Conservation (phyloP, 2,888 invertebrate species). For the Phyllotreta cruciferae region DNA sequence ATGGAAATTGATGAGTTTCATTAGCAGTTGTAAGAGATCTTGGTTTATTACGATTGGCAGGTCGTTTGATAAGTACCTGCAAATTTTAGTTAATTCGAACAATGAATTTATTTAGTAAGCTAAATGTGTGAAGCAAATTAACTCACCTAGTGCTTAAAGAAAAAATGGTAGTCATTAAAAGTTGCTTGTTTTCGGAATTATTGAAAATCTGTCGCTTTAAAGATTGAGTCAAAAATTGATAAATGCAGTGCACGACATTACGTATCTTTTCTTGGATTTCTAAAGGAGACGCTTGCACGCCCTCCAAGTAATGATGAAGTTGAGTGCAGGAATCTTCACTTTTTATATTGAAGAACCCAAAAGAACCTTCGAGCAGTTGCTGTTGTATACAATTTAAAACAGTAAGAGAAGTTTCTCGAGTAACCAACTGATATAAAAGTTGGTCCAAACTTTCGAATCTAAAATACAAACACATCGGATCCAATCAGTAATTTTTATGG, state of each 20-base stretch:
- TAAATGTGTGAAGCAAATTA: neutral
- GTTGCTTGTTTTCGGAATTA: conserved; percentile 55
- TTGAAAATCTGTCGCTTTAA: conserved; percentile 53
- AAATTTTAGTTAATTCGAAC: neutral
- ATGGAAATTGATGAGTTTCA: conserved; percentile 50
- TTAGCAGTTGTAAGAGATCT: conserved; percentile 62
- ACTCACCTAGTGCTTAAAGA: conserved; percentile 62
- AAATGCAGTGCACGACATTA: conserved; percentile 64
- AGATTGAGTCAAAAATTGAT: conserved; percentile 60
- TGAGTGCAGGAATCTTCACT: conserved; percentile 58
- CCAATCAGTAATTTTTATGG: conserved; percentile 37
- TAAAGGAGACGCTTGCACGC: conserved; percentile 62
- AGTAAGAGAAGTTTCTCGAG: conserved; percentile 50
- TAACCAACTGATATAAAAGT: conserved; percentile 54
- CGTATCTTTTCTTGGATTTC: conserved; percentile 63
- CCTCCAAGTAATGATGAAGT: conserved; percentile 66
- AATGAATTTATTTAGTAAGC: neutral
- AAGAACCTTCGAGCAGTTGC: conserved; percentile 64
- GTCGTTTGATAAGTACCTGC: conserved; percentile 63
- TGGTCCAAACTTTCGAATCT: conserved; percentile 52
- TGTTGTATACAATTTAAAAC: conserved; percentile 60
- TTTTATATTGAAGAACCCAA: conserved; percentile 60
- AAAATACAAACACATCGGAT: neutral
- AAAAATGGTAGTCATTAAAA: conserved; percentile 64
- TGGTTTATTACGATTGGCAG: conserved; percentile 65